Conservation (phyloP, 1,140 invertebrate genomes). For the Leptopilina clavipes region DNA sequence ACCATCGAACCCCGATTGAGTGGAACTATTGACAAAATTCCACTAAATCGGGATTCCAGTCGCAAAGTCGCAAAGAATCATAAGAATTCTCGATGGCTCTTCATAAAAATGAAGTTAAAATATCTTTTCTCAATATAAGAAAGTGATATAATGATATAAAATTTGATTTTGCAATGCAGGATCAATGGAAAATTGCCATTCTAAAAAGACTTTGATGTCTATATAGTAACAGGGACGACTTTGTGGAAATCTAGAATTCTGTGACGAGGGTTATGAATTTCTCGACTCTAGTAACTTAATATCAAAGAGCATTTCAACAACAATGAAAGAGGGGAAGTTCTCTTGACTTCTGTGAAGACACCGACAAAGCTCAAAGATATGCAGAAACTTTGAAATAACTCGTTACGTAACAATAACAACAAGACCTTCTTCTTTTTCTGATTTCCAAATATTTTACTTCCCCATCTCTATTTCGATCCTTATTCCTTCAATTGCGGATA, state of each 20-base stretch:
- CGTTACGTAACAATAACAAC: slow-evolving; percentile 43
- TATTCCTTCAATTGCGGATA: background rate
- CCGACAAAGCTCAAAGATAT: slow-evolving; percentile 49
- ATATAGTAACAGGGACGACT: background rate
- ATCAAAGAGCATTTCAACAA: slow-evolving; percentile 57
- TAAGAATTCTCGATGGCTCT: too few relatives aligned
- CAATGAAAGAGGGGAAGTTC: slow-evolving; percentile 48
- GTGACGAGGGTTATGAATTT: slow-evolving; percentile 53
- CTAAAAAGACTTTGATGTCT: background rate
- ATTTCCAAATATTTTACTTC: background rate
- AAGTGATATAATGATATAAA: background rate
- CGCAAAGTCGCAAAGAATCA: too few relatives aligned
- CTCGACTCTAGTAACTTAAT: slow-evolving; percentile 59
- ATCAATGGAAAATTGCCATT: slow-evolving; percentile 2
- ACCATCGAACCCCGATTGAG: too few relatives aligned
- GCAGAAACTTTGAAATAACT: slow-evolving; percentile 50
- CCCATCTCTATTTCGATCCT: too few relatives aligned
- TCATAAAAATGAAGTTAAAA: too few relatives aligned
- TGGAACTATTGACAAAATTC: too few relatives aligned
- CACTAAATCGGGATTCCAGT: too few relatives aligned
- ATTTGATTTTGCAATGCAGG: background rate
- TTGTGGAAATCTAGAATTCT: slow-evolving; percentile 24
- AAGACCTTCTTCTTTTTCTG: slow-evolving; percentile 4
- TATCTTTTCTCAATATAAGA: too few relatives aligned
- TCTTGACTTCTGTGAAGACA: slow-evolving; percentile 37